These are phyloP conservation scores for Sabatieria punctata DNA, from an alignment of 2,888 invertebrate species.

Conservation along the genomic window DNA sequence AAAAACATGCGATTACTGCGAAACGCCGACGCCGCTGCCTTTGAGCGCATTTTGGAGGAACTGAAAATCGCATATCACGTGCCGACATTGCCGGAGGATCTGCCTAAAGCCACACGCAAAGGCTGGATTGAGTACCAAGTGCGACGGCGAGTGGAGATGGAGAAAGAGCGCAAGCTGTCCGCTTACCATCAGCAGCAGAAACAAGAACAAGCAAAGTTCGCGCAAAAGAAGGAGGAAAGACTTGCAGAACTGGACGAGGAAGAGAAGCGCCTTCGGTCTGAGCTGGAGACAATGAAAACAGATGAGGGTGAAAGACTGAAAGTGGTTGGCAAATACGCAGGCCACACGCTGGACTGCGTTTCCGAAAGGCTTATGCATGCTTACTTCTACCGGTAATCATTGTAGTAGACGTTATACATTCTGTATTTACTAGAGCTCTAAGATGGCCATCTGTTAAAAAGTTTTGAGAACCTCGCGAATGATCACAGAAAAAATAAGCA, in stretches of 20 bases:
- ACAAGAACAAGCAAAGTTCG: neutral
- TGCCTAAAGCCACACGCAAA: neutral
- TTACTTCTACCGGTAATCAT: too few species aligned
- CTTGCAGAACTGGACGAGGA: neutral
- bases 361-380: too few species aligned
- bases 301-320: too few species aligned
- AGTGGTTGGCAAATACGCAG: too few species aligned
- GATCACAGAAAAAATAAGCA: too few species aligned
- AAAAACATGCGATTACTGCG: too few species aligned
- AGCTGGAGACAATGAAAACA: too few species aligned
- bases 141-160: neutral
- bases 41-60: neutral
- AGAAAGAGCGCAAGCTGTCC: neutral
- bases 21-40: neutral
- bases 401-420: too few species aligned
- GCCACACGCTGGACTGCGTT: too few species aligned
- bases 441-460: too few species aligned
- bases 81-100: neutral
- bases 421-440: too few species aligned
- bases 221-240: neutral
- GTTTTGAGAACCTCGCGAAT: too few species aligned
- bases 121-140: neutral
- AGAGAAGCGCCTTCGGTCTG: neutral
- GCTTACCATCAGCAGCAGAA: neutral
- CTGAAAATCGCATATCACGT: neutral